These are phyloP conservation scores for Argynnis bischoffii DNA, from an alignment of 2,888 invertebrate species.

Conservation along the genomic window DNA sequence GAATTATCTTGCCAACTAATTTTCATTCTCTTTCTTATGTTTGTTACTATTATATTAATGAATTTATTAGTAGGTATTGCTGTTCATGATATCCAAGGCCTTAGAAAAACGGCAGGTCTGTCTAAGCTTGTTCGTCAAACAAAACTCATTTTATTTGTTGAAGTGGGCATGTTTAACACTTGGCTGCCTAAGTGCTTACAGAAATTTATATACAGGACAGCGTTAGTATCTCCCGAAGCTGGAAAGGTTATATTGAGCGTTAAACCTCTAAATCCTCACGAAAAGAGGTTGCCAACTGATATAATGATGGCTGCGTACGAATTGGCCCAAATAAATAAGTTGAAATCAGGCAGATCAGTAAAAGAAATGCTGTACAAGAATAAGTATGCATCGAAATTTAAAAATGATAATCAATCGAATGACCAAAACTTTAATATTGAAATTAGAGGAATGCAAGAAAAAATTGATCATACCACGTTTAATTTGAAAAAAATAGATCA, in stretches of 20 bases:
- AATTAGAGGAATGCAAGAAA: conserved; percentile 84
- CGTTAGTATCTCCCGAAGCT: conserved; percentile 90
- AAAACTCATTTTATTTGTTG: conserved; percentile 91
- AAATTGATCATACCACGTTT: conserved; percentile 87
- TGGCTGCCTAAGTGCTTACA: conserved; percentile 88
- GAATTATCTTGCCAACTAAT: conserved; percentile 91
- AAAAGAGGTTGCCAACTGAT: conserved; percentile 89
- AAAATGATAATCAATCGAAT: conserved; percentile 74
- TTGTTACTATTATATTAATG: conserved; percentile 93
- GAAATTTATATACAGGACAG: conserved; percentile 89
- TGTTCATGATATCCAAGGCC: conserved; percentile 92
- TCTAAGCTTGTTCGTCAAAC: conserved; percentile 92
- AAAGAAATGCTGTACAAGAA: conserved; percentile 83
- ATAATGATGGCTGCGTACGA: conserved; percentile 91
- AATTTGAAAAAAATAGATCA: conserved; percentile 86
- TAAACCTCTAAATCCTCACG: conserved; percentile 90
- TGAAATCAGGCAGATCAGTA: conserved; percentile 84
- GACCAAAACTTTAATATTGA: conserved; percentile 81
- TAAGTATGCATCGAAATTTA: conserved; percentile 83
- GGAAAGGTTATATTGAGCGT: conserved; percentile 91
- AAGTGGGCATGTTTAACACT: conserved; percentile 90
- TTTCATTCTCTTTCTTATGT: conserved; percentile 89
- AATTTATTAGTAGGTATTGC: conserved; percentile 93
- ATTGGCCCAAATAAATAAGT: conserved; percentile 87
- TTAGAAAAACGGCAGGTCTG: conserved; percentile 91